A percentile compares a stretch with the other conserved stretches of the same genome.
Conservation (phyloP, 2,888 invertebrate genomes). For the Acrobasis repandana region DNA sequence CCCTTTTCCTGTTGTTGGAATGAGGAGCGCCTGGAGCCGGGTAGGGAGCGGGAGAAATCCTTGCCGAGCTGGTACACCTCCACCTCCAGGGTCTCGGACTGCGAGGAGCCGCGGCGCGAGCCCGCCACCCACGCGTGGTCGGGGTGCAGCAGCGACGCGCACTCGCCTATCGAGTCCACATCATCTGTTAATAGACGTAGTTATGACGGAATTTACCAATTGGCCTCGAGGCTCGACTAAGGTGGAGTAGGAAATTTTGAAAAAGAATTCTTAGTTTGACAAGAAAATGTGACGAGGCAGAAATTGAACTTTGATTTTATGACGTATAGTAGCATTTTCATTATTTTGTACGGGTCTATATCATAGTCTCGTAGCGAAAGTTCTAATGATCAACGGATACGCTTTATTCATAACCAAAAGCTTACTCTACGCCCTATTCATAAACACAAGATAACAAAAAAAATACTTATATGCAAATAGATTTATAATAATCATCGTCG, state of each 20-base stretch:
- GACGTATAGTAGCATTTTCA: not conserved
- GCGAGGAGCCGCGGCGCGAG: constrained; percentile 93
- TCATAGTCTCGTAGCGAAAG: not conserved
- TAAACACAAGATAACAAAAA: not conserved
- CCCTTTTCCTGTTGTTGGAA: constrained; percentile 89
- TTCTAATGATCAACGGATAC: not conserved
- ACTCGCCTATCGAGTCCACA: constrained; percentile 89
- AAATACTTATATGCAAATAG: too few species aligned
- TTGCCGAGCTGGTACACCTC: constrained; percentile 93
- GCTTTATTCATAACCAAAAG: not conserved
- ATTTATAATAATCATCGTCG: too few species aligned
- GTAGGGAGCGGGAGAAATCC: constrained; percentile 93
- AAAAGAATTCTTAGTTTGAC: not conserved
- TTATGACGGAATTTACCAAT: constrained; percentile 24
- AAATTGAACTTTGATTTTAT: not conserved
- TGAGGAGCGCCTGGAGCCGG: constrained; percentile 92
- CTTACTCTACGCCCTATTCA: not conserved
- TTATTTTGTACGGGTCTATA: not conserved
- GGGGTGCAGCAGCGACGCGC: constrained; percentile 90
- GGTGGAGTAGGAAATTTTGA: not conserved
- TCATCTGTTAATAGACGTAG: constrained; percentile 74
- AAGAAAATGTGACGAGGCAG: not conserved
- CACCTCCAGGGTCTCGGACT: constrained; percentile 93
- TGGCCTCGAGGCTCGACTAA: not conserved
- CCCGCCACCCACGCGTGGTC: constrained; percentile 92